phyloP scores from a whole-genome alignment of 2,797 vertebrate genomes.

The Sebastes dallii region DNA sequence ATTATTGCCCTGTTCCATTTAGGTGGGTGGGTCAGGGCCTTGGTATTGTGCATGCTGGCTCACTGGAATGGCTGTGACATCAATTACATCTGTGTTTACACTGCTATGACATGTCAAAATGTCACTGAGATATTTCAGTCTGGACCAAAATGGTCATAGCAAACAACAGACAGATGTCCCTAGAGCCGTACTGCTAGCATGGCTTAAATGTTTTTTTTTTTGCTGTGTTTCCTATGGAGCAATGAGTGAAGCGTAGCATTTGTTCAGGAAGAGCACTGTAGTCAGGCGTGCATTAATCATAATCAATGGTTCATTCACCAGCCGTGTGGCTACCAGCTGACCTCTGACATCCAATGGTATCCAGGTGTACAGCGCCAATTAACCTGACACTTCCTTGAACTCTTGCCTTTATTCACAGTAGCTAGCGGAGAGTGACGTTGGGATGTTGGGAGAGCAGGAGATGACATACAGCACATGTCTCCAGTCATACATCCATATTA shows the following conservation, averaged over 20 bases:
- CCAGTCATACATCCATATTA: not conserved
- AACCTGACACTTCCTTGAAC: not conserved
- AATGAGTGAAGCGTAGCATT: not conserved
- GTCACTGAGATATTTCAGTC: not conserved
- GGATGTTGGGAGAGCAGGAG: not conserved
- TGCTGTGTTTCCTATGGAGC: not conserved
- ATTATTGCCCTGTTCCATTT: too few relatives aligned
- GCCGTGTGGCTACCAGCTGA: not conserved
- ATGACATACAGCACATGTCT: not conserved
- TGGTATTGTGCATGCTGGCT: too few relatives aligned
- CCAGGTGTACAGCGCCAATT: not conserved
- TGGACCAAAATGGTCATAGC: not conserved
- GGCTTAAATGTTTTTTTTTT: not conserved
- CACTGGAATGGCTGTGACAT: too few relatives aligned
- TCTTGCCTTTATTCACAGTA: not conserved
- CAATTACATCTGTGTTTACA: too few relatives aligned
- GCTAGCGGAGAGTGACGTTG: not conserved
- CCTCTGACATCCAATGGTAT: not conserved
- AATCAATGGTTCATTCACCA: not conserved
- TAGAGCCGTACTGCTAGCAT: not conserved
- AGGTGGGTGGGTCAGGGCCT: too few relatives aligned
- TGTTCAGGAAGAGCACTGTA: not conserved
- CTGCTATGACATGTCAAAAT: too few relatives aligned
- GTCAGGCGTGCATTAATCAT: not conserved
- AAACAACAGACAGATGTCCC: not conserved